Base-by-base conservation (phyloP, 1,140 invertebrate genomes). In the Eupeodes corollae region DNA sequence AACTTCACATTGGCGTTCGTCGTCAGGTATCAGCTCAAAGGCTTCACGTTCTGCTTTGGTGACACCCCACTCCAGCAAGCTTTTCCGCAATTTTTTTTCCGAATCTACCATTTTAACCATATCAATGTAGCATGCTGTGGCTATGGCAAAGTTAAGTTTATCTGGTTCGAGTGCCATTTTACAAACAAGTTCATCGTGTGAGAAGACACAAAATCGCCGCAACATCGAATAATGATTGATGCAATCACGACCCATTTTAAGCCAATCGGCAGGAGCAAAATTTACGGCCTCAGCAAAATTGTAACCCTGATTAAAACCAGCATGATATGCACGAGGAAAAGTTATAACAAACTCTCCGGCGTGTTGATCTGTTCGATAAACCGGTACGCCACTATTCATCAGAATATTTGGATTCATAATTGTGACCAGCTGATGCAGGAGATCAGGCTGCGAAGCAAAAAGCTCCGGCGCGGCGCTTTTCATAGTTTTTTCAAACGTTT, bases 241-340 rank as follows among this genome's bases (percentile, higher is more conserved):
- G 71, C 93, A 97, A 39, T 86, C 81, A 45, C 94, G 78, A 1
- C 95, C 95, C 65, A 94, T 84, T 57, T 85, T 79, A 31, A 97
- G 69, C 95, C 95, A 98, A 73, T 98, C 94, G 46, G 92, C 84
- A 11, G 93, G 91, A 54, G 92, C 93, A 73, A 98, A 99, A 73
- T 98, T 98, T n/a, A 98, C 94, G 48, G 95, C 95, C 73, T 99
- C 95, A 26, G 95, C 95, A 73, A 98, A 96, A 70, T 99, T 99
- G 59, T 96, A 95, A 13, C 95, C 95, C 69, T 97, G 92, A 73
- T 98, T 99, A 65, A 97, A 99, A 9, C 95, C 95, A 39, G 93
- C 91, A 74, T 99, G 95, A 73, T 98, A 99, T 1, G 94, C 89
- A 57, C 95, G 74, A 1, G 95, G 95, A 73, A 98, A 98, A 18